A percentile compares a stretch with the other conserved stretches of the same genome.
Evolutionary conservation across 2,113 vertebrate species (phyloP).

Genomic region (Callipepla californica): DNA sequence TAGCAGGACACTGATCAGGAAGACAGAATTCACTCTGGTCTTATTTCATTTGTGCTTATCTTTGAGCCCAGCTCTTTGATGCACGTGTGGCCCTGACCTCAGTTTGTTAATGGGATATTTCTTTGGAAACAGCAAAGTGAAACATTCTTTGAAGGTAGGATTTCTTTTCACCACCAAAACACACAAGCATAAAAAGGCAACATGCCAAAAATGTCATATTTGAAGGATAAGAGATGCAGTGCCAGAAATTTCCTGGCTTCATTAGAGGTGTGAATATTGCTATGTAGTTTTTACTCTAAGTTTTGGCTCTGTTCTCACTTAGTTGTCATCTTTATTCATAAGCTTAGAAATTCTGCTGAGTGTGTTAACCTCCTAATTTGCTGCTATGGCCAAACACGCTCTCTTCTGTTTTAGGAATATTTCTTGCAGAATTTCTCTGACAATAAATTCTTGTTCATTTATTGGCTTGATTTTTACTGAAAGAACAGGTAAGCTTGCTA

Average conservation of each 20-base stretch:
- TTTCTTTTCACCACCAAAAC: constrained; percentile 18
- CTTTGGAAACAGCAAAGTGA: not conserved
- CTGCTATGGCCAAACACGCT: not conserved
- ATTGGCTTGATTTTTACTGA: not conserved
- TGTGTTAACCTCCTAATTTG: not conserved
- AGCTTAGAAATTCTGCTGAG: constrained; percentile 45
- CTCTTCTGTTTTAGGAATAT: not conserved
- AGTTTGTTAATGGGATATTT: not conserved
- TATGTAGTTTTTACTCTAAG: constrained; percentile 12
- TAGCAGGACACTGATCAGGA: not conserved
- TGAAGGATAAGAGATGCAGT: constrained; percentile 20
- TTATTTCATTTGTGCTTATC: not conserved
- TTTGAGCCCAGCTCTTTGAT: not conserved
- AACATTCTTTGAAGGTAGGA: not conserved
- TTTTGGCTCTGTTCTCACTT: constrained; percentile 29
- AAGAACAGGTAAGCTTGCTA: not conserved
- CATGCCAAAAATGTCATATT: constrained; percentile 42
- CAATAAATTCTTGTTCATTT: not conserved
- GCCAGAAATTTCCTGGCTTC: constrained; percentile 62
- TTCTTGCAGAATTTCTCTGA: not conserved
- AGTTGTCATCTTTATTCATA: constrained; percentile 39
- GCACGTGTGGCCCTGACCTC: not conserved
- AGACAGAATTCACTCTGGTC: not conserved
- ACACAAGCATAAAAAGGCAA: constrained; percentile 2
- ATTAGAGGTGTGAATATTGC: constrained; percentile 43